A percentile compares a stretch with the other conserved stretches of the same genome.
These are phyloP conservation scores for Zaprionus vittiger DNA, from an alignment of 1,140 invertebrate genomes.

Conservation along the genomic window DNA sequence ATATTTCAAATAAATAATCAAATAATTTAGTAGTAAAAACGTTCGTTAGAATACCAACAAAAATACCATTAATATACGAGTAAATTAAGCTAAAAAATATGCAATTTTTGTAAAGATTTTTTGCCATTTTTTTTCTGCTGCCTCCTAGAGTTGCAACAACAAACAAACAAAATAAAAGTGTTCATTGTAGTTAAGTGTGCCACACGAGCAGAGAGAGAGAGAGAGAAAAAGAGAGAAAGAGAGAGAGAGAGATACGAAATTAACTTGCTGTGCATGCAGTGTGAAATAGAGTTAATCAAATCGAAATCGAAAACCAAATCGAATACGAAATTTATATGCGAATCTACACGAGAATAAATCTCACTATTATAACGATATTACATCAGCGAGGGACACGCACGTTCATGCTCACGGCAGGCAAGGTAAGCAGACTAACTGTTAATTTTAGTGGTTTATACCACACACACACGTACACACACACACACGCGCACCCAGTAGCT, in stretches of 20 bases:
- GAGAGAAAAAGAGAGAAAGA: not conserved
- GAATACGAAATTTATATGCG: slow-evolving; percentile 7
- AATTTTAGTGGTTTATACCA: slow-evolving; percentile 22
- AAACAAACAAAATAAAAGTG: slow-evolving; percentile 60
- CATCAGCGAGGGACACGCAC: not conserved
- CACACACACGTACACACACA: not conserved
- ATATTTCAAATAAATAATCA: slow-evolving; percentile 15
- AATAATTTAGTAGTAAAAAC: slow-evolving; percentile 21
- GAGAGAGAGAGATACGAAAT: not conserved
- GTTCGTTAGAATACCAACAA: not conserved
- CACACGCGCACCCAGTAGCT: not conserved
- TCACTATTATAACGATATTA: slow-evolving; percentile 4
- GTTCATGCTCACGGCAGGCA: not conserved
- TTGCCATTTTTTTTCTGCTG: slow-evolving; percentile 69
- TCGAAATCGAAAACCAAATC: not conserved
- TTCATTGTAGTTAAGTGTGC: slow-evolving; percentile 59
- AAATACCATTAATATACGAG: not conserved
- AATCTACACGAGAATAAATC: slow-evolving; percentile 4
- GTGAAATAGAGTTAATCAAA: slow-evolving; percentile 7
- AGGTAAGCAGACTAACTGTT: slow-evolving; percentile 4
- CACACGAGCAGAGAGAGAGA: not conserved
- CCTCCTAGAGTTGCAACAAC: slow-evolving; percentile 32
- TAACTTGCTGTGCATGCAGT: slow-evolving; percentile 5
- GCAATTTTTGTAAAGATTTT: slow-evolving; percentile 62
- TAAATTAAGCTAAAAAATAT: slow-evolving; percentile 29